phyloP scores from a whole-genome alignment of 2,113 vertebrate species.

The Carassius carassius region DNA sequence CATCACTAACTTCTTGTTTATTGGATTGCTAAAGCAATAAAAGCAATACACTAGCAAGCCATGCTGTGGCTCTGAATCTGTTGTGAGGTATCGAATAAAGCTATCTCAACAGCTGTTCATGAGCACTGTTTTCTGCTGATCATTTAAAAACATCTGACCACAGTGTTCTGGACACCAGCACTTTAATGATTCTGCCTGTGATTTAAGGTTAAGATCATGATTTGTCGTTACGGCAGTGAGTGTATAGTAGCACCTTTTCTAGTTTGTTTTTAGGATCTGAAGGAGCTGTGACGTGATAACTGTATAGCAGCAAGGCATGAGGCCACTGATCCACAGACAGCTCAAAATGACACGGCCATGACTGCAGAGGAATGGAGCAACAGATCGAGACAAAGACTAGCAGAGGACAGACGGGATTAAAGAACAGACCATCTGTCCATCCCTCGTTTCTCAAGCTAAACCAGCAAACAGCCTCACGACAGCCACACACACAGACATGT shows the following conservation, averaged over 20 bases:
- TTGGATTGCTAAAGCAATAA: too few relatives aligned
- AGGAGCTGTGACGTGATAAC: too few relatives aligned
- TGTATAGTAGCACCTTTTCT: too few relatives aligned
- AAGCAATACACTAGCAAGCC: too few relatives aligned
- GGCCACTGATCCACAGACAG: not conserved
- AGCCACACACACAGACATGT: not conserved
- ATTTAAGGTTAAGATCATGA: too few relatives aligned
- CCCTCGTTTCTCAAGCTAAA: slow-evolving; percentile 44
- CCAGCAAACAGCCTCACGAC: too few relatives aligned
- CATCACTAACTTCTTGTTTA: too few relatives aligned
- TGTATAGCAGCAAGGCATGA: not conserved
- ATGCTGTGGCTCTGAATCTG: too few relatives aligned
- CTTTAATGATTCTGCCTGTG: not conserved
- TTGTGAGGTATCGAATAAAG: too few relatives aligned
- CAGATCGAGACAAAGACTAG: slow-evolving; percentile 13
- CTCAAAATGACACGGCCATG: not conserved
- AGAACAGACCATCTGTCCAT: slow-evolving; percentile 71
- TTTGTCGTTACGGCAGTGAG: not conserved
- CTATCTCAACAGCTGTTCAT: too few relatives aligned
- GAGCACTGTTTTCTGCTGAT: too few relatives aligned
- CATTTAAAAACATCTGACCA: not conserved
- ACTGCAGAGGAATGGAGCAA: slow-evolving; percentile 15
- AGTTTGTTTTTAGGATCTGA: too few relatives aligned
- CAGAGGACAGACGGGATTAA: slow-evolving; percentile 72
- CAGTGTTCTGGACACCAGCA: not conserved